These are phyloP conservation scores for Sebastes taczanowskii DNA, from an alignment of 2,797 vertebrate species.

Conservation along the genomic window DNA sequence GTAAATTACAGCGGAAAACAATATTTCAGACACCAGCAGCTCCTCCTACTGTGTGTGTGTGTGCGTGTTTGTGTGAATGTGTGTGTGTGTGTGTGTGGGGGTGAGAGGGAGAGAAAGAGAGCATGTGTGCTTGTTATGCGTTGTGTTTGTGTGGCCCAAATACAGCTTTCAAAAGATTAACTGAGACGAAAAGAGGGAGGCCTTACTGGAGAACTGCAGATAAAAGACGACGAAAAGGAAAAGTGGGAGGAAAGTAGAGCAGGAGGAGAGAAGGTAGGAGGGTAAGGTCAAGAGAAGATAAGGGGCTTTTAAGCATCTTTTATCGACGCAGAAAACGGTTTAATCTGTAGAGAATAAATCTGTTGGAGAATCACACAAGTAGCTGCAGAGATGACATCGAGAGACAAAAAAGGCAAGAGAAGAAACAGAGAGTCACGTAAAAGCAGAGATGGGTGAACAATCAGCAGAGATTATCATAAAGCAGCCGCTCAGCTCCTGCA, in stretches of 20 bases:
- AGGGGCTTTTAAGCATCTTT: constrained; percentile 33
- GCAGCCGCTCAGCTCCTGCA: neutral
- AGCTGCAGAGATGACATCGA: constrained; percentile 2
- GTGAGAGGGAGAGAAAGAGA: neutral
- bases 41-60: neutral
- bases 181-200: neutral
- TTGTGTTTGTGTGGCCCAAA: neutral
- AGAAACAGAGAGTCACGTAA: neutral
- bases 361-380: neutral
- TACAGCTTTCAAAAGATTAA: constrained; percentile 13
- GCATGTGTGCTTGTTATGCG: neutral
- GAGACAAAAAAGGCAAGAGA: neutral
- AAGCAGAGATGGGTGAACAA: constrained; percentile 1
- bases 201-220: constrained; percentile 11
- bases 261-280: neutral
- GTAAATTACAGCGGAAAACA: neutral
- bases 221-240: neutral
- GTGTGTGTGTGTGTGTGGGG: too few relatives aligned
- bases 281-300: constrained; percentile 38
- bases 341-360: constrained; percentile 21
- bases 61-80: too few relatives aligned
- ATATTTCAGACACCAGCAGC: neutral
- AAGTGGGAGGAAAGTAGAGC: constrained; percentile 12
- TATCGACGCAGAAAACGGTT: constrained; percentile 18
- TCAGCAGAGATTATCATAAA: constrained; percentile 27